Percentiles rank a stretch among this genome's conserved stretches.
Conservation (phyloP, 2,797 vertebrate genomes). For the Nasua narica region DNA sequence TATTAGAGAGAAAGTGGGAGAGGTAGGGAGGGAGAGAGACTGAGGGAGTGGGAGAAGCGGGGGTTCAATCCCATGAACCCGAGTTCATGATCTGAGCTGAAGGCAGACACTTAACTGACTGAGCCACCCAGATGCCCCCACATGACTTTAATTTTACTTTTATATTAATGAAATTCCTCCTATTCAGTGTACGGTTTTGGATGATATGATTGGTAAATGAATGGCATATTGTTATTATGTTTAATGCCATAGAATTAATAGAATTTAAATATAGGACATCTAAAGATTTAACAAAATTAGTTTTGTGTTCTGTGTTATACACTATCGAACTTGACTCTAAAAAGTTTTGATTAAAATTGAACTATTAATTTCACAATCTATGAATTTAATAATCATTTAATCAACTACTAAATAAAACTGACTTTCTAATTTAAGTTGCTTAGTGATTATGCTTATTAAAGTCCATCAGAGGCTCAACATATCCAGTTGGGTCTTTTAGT, state of each 20-base stretch:
- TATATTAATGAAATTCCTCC: background rate
- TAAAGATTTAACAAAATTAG: constrained; percentile 43
- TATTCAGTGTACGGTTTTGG: background rate
- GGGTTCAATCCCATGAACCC: background rate
- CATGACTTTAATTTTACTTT: constrained; percentile 23
- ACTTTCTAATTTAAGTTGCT: constrained; percentile 27
- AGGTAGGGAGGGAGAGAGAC: background rate
- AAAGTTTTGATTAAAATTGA: constrained; percentile 47
- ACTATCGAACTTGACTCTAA: constrained; percentile 50
- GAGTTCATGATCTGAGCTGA: background rate
- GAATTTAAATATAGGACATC: constrained; percentile 31
- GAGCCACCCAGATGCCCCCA: background rate
- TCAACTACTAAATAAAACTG: constrained; percentile 24
- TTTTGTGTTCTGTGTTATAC: constrained; percentile 6
- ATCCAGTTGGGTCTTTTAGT: constrained; percentile 22
- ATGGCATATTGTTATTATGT: background rate
- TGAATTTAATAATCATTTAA: constrained; percentile 54
- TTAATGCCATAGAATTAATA: constrained; percentile 32
- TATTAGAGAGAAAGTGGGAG: background rate
- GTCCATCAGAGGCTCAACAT: background rate
- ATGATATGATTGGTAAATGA: constrained; percentile 25
- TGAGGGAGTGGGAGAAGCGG: background rate
- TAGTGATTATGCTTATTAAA: constrained; percentile 34
- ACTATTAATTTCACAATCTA: constrained; percentile 50
- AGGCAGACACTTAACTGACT: background rate